Percentiles rank a stretch among this genome's conserved stretches.
phyloP scores from a whole-genome alignment of 92 coral and sea anemone species.

The Phenganax stokvisi region DNA sequence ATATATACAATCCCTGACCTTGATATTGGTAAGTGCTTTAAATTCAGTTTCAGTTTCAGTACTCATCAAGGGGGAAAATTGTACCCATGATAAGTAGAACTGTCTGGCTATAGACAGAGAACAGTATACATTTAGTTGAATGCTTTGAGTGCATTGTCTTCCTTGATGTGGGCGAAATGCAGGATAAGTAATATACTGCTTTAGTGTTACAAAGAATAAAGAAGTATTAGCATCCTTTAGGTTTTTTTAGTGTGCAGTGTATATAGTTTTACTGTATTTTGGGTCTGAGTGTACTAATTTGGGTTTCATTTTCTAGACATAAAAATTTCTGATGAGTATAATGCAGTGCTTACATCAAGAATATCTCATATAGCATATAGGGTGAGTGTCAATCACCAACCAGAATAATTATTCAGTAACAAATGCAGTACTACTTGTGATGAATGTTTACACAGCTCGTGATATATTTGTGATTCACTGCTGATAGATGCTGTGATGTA shows the following conservation, averaged over 20 bases:
- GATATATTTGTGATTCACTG: background rate
- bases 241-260: background rate
- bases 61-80: no score
- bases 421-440: background rate
- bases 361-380: conserved; percentile 60
- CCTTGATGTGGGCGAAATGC: no score
- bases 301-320: conserved; percentile 48
- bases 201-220: no score
- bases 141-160: no score
- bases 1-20: no score
- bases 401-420: background rate
- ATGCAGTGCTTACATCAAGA: conserved; percentile 69
- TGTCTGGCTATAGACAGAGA: no score
- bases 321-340: conserved; percentile 63
- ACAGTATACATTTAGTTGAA: no score
- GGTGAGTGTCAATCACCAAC: background rate
- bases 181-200: no score
- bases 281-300: background rate
- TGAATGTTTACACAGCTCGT: background rate
- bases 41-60: no score
- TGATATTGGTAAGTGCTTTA: no score
- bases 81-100: no score
- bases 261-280: background rate
- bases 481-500: background rate
- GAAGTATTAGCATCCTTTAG: no score